phyloP scores from a whole-genome alignment of 2,113 vertebrate species.

The Gopherus evgoodei region DNA sequence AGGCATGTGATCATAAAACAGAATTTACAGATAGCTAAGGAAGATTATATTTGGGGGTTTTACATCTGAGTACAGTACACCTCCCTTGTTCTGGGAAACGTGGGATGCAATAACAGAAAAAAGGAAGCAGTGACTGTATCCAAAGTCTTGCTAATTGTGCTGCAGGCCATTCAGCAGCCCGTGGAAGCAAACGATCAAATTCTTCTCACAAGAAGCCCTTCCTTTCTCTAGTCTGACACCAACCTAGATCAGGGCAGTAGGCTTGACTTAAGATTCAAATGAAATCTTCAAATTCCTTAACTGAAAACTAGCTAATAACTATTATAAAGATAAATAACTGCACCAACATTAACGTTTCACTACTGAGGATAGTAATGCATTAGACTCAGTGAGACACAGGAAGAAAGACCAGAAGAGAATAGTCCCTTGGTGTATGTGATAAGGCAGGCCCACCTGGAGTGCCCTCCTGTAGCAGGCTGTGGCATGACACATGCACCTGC shows the following conservation, averaged over 20 bases:
- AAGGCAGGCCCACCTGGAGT: background rate
- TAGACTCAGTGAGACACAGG: background rate
- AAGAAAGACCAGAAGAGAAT: background rate
- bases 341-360: background rate
- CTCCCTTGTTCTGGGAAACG: background rate
- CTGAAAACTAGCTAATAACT: background rate
- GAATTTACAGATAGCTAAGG: background rate
- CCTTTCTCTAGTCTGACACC: background rate
- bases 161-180: background rate
- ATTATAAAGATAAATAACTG: background rate
- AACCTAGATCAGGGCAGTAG: background rate
- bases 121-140: background rate
- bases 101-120: background rate
- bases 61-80: background rate
- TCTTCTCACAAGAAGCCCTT: too few relatives aligned
- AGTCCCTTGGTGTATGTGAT: background rate
- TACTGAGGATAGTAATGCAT: background rate
- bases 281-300: background rate
- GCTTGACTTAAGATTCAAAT: background rate
- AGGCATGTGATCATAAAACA: background rate
- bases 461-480: too few relatives aligned
- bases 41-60: background rate
- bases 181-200: background rate
- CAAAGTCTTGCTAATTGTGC: background rate
- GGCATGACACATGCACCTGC: background rate